Evolutionary conservation across 2,797 vertebrate species (phyloP).

Genomic region (Xiphorhynchus erythropygius): DNA sequence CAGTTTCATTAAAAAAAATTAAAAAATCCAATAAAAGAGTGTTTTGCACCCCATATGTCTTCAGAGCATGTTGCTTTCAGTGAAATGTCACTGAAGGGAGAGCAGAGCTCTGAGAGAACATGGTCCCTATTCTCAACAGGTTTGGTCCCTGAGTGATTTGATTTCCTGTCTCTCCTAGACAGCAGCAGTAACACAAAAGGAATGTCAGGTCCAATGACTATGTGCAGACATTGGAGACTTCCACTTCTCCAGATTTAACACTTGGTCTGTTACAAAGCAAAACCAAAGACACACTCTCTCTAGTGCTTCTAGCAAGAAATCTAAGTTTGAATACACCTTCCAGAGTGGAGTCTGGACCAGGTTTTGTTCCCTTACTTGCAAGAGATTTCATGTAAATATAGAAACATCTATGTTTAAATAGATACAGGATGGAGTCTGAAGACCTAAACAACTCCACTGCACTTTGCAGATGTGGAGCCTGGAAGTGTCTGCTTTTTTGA

Average conservation of each 20-base stretch:
- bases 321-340: background rate
- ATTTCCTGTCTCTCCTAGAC: background rate
- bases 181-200: background rate
- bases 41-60: background rate
- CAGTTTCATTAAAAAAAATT: background rate
- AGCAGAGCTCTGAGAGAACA: background rate
- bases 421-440: slow-evolving; percentile 28
- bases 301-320: background rate
- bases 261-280: background rate
- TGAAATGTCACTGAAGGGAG: background rate
- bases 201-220: background rate
- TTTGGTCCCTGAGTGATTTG: background rate
- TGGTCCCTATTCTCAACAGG: background rate
- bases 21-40: background rate
- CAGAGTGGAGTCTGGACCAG: background rate
- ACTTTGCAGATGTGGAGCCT: slow-evolving; percentile 12
- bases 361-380: background rate
- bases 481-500: slow-evolving; percentile 28
- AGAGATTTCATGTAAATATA: background rate
- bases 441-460: background rate
- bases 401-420: slow-evolving; percentile 14
- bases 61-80: background rate
- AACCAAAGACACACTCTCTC: background rate
- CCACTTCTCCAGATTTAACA: background rate
- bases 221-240: background rate